Evolutionary conservation across 2,113 vertebrate genomes (phyloP), one percentile per base, ranked within the genome.

Genomic region (Chloropsis cyanopogon): DNA sequence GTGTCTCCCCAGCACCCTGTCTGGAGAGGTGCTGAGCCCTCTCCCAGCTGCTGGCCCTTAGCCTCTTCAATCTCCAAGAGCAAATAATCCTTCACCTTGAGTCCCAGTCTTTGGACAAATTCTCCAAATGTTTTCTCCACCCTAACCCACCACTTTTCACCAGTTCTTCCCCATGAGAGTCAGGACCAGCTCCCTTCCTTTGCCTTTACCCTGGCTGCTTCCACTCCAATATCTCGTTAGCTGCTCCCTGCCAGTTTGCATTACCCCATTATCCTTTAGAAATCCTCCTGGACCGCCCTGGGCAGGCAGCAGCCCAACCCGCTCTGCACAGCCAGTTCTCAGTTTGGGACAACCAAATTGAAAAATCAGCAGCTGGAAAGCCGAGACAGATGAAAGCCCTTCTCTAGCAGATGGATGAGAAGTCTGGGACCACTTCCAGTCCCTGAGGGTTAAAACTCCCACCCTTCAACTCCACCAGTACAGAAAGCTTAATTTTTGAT

Each of bases 331-430:
- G 68, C 49, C 69, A 66, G 49, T 75, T 90, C 69, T 78, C 73
- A 63, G 78, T 63, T 82, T 6, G 21, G 90, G 94, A 96, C 86
- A 88, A 70, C 22, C 57, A 70, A 82, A 95, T 75, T 90, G 88
- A 89, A 95, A 96, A 97, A 90, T 65, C 83, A 96, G 86, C 57
- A 92, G 70, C 91, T 95, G 95, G 94, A 82, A 91, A 93, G 60
- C 87, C 1, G 54, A 92, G 64, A 92, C 31, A 22, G 88, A 95
- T 89, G 73, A 84, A 87, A 95, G 20, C 28, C 54, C 42, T 73
- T 92, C 86, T 88, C 69, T 26, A 57, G 71, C n/a, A 81, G 64
- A 59, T 23, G 44, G 47, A 41, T 44, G 39, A 69, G 61, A 83
- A 75, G 31, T 89, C 68, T 82, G 7, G 0, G 59, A 66, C 63